These are phyloP conservation scores for Polydrusus pterygomalis DNA, from an alignment of 2,888 invertebrate genomes.

Conservation along the genomic window DNA sequence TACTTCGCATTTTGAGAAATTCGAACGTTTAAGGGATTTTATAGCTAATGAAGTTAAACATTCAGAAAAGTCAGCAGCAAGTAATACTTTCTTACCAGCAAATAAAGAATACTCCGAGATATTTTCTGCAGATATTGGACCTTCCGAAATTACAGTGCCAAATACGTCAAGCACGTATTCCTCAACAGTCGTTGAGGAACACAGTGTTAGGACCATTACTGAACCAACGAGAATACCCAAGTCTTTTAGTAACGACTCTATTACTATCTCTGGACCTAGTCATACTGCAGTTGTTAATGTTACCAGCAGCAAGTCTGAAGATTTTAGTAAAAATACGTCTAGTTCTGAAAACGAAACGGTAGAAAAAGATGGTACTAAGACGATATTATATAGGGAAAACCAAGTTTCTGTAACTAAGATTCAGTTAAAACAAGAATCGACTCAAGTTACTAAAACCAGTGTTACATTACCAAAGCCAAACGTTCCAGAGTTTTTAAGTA, in stretches of 20 bases:
- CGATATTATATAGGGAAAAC: slow-evolving; percentile 63
- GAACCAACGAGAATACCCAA: slow-evolving; percentile 22
- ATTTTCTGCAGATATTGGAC: background rate
- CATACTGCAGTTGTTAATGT: slow-evolving; percentile 68
- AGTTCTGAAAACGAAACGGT: slow-evolving; percentile 50
- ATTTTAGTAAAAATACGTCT: slow-evolving; percentile 39
- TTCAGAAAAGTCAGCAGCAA: background rate
- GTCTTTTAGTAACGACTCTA: slow-evolving; percentile 49
- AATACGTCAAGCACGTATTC: slow-evolving; percentile 22
- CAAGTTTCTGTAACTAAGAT: slow-evolving; percentile 76
- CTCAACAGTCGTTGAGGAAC: slow-evolving; percentile 37
- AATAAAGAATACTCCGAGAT: background rate
- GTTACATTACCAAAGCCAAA: slow-evolving; percentile 65
- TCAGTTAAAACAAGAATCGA: slow-evolving; percentile 75
- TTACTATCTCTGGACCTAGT: slow-evolving; percentile 68
- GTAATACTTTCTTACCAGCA: background rate
- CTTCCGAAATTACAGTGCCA: slow-evolving; percentile 5
- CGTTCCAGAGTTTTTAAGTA: slow-evolving; percentile 82
- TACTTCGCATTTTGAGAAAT: background rate
- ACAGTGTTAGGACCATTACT: slow-evolving; percentile 30
- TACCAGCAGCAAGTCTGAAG: slow-evolving; percentile 59
- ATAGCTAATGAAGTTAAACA: slow-evolving; percentile 1
- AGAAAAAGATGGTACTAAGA: slow-evolving; percentile 60
- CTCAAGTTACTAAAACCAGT: slow-evolving; percentile 67
- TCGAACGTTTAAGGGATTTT: background rate